These are phyloP conservation scores for Enteromius trimaculatus DNA, from an alignment of 2,797 vertebrate genomes.

Conservation along the genomic window DNA sequence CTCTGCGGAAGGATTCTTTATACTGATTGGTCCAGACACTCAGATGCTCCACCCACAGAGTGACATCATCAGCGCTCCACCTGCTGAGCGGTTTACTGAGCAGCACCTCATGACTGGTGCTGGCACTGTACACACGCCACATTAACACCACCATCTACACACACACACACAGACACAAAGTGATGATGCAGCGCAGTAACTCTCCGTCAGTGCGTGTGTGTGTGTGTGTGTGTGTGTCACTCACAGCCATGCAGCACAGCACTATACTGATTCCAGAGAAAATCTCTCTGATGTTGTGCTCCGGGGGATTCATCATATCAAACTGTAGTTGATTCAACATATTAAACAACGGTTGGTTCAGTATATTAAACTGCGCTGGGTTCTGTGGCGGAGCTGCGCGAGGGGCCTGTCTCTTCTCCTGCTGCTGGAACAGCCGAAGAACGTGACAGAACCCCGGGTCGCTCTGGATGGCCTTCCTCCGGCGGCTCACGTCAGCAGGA, in stretches of 20 bases:
- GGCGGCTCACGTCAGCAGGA: slow-evolving; percentile 78
- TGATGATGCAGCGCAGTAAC: neutral
- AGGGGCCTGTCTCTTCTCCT: slow-evolving; percentile 80
- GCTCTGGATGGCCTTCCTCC: slow-evolving; percentile 82
- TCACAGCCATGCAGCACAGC: slow-evolving; percentile 84
- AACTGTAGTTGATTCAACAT: neutral
- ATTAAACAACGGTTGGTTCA: slow-evolving; percentile 54
- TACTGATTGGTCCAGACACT: slow-evolving; percentile 90
- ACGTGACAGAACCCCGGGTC: slow-evolving; percentile 78
- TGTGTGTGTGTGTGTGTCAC: slow-evolving; percentile 53
- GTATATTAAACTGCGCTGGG: neutral
- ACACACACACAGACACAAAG: slow-evolving; percentile 28
- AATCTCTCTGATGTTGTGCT: slow-evolving; percentile 81
- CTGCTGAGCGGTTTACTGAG: slow-evolving; percentile 87
- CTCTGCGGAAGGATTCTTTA: slow-evolving; percentile 82
- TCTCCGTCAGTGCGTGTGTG: neutral
- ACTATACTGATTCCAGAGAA: slow-evolving; percentile 90
- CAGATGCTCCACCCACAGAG: slow-evolving; percentile 88
- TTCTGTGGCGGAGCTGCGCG: slow-evolving; percentile 63
- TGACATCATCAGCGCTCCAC: slow-evolving; percentile 90
- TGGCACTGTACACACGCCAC: slow-evolving; percentile 89
- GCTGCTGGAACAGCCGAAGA: slow-evolving; percentile 87
- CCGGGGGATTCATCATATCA: slow-evolving; percentile 32
- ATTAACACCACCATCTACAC: slow-evolving; percentile 88
- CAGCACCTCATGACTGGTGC: slow-evolving; percentile 82